Conservation (phyloP, 2,113 vertebrate species). For the Notothenia rossii region DNA sequence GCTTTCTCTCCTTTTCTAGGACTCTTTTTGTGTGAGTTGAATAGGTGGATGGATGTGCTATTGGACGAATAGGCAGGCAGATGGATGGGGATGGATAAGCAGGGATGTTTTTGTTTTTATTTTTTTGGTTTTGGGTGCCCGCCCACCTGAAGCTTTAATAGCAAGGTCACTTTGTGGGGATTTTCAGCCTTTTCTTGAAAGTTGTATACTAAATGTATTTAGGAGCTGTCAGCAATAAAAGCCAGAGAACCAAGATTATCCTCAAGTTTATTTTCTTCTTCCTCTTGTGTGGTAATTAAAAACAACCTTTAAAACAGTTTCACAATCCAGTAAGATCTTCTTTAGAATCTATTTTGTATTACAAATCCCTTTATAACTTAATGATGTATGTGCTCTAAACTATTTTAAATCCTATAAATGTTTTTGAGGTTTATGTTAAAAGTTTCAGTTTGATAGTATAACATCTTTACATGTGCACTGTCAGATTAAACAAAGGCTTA, state of each 20-base stretch:
- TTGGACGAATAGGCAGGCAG: conserved; percentile 44
- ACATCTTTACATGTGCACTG: no score
- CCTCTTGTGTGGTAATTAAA: background rate
- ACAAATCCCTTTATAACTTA: no score
- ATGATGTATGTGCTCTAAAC: no score
- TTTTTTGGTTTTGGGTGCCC: conserved; percentile 35
- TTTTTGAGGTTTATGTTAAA: no score
- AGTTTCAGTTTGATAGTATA: no score
- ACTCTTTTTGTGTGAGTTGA: conserved; percentile 69
- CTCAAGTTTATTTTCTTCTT: background rate
- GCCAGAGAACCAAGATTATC: conserved; percentile 11
- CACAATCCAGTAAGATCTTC: background rate
- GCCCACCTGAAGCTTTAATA: conserved; percentile 30
- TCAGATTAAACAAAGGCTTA: no score
- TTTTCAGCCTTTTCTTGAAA: conserved; percentile 37
- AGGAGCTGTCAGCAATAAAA: conserved; percentile 26
- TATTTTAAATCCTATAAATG: no score
- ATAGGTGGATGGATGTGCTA: conserved; percentile 64
- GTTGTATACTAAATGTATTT: conserved; percentile 22
- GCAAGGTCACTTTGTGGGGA: conserved; percentile 63
- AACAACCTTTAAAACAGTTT: conserved; percentile 9
- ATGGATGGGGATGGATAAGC: conserved; percentile 41
- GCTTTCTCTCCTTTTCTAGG: conserved; percentile 61
- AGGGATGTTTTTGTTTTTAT: conserved; percentile 8
- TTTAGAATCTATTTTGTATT: no score